Evolutionary conservation across 1,140 invertebrate species (phyloP), one percentile per base, ranked within the genome.

Genomic region (Arctopsyche grandis): DNA sequence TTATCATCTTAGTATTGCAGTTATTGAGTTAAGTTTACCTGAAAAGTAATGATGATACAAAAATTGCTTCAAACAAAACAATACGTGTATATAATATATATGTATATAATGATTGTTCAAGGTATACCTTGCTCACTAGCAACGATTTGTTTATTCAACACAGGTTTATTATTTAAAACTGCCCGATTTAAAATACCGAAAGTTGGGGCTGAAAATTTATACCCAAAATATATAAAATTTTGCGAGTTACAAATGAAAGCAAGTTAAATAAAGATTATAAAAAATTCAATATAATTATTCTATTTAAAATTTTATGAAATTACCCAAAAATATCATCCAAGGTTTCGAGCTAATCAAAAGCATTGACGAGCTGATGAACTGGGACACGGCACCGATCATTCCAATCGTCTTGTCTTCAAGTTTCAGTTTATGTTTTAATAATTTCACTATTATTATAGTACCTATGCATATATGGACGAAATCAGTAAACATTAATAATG

Each of bases 11-110:
- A 89, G 60, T 9, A 87, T 86, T 3, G 86, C 85, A 52, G 88
- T 80, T 48, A 89, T 85, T 77, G 86, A 87, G 83, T 88, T 88
- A 73, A 89, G 87, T 86, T 88, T 89, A 83, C 87, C 88, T 89
- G 85, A 75, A 86, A 75, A 19, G 44, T 19, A 29, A 85, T 79
- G 69, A 7, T n/a, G 21, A 52, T 52, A 75, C 16, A 19, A 75
- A 56, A 29, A 75, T 29, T 24, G 12, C 7, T 70, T 38, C 43
- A 70, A n/a, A n/a, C n/a, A n/a, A n/a, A n/a, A n/a, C n/a, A n/a
- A n/a, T n/a, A n/a, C n/a, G n/a, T n/a, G n/a, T n/a, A n/a, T n/a
- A n/a, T n/a, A n/a, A n/a, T n/a, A n/a, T n/a, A n/a, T n/a, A n/a
- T n/a, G n/a, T n/a, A n/a, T n/a, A n/a, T 22, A 9, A 69, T 69